phyloP scores from a whole-genome alignment of 1,140 invertebrate genomes.

The Drosophila willistoni region DNA sequence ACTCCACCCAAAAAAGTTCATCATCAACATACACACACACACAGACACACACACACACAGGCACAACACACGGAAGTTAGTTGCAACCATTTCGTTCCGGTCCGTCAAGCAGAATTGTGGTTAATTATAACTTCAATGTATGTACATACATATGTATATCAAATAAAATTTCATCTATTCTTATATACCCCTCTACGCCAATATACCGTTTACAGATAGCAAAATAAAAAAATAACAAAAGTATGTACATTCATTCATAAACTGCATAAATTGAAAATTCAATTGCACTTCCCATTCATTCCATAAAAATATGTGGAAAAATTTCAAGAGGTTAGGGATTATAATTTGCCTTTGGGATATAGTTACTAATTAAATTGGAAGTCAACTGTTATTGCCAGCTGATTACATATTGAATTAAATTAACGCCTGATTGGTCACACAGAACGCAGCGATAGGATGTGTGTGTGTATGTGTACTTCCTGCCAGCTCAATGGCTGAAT shows the following conservation, averaged over 20 bases:
- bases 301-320: neutral
- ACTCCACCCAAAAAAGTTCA: too few relatives aligned
- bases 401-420: slow-evolving; percentile 37
- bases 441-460: neutral
- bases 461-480: neutral
- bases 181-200: slow-evolving; percentile 16
- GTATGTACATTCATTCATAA: slow-evolving; percentile 34
- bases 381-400: slow-evolving; percentile 11
- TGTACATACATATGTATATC: too few relatives aligned
- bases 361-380: neutral
- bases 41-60: too few relatives aligned
- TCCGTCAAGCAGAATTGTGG: too few relatives aligned
- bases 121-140: too few relatives aligned
- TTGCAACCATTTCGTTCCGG: too few relatives aligned
- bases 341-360: neutral
- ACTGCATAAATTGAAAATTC: slow-evolving; percentile 66
- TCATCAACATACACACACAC: too few relatives aligned
- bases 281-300: slow-evolving; percentile 50
- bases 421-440: slow-evolving; percentile 20
- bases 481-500: too few relatives aligned
- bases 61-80: too few relatives aligned
- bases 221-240: slow-evolving; percentile 10
- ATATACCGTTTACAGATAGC: neutral
- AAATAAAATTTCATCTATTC: neutral
- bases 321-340: too few relatives aligned